Conservation (phyloP, 1,140 invertebrate genomes). For the Drosophila gunungcola region DNA sequence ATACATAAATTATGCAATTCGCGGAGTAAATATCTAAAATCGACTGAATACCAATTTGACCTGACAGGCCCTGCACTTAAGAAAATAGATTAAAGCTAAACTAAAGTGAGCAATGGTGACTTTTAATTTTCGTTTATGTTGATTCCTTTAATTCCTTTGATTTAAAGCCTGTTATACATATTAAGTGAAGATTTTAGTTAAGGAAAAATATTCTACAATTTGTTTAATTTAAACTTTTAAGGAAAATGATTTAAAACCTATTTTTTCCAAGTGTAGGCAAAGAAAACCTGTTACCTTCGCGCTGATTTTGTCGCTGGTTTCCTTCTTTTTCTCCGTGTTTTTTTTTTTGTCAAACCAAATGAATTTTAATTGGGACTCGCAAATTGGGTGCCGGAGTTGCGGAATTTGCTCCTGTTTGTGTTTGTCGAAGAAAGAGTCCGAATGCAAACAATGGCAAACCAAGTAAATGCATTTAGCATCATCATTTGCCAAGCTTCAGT, state of each 20-base stretch:
- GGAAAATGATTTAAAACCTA: too few species aligned
- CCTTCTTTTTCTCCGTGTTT: not conserved
- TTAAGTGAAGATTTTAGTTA: too few species aligned
- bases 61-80: not conserved
- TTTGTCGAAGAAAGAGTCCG: slow-evolving; percentile 10
- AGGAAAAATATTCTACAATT: too few species aligned
- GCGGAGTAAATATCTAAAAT: slow-evolving; percentile 16
- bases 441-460: slow-evolving; percentile 4
- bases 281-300: slow-evolving; percentile 6
- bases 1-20: slow-evolving; percentile 41
- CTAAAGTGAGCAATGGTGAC: too few species aligned
- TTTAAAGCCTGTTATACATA: too few species aligned
- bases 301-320: not conserved
- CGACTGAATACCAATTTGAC: slow-evolving; percentile 21
- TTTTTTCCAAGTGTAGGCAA: not conserved
- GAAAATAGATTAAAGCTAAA: not conserved
- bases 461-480: slow-evolving; percentile 12
- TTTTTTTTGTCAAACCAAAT: slow-evolving; percentile 45
- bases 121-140: too few species aligned
- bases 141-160: too few species aligned
- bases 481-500: slow-evolving; percentile 13
- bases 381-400: slow-evolving; percentile 25
- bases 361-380: slow-evolving; percentile 65
- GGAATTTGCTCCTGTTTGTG: slow-evolving; percentile 9
- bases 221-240: too few species aligned